Evolutionary conservation across 2,113 vertebrate species (phyloP).

Genomic region (Perognathus longimembris): DNA sequence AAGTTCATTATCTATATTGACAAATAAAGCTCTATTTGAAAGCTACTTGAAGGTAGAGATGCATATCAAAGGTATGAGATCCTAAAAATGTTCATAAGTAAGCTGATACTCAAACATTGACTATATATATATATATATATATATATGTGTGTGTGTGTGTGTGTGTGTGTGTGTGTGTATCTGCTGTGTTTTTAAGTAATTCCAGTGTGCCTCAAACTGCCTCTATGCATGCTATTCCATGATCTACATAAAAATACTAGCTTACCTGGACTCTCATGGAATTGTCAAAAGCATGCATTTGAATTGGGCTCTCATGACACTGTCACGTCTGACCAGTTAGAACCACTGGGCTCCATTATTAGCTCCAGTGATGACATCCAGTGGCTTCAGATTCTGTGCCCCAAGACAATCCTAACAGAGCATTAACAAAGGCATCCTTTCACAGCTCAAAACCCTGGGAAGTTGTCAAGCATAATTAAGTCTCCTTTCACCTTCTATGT

Average conservation of each 20-base stretch:
- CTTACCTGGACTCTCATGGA: background rate
- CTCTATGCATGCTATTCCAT: background rate
- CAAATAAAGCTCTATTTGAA: background rate
- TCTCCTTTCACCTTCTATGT: constrained; percentile 59
- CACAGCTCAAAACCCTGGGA: constrained; percentile 14
- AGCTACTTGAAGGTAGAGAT: background rate
- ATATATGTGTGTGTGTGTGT: too few species aligned
- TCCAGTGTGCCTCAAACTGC: background rate
- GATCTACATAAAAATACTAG: constrained; percentile 5
- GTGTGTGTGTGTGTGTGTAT: too few species aligned
- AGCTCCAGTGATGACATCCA: background rate
- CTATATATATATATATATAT: too few species aligned
- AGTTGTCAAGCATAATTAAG: constrained; percentile 70
- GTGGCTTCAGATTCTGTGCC: background rate
- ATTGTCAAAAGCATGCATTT: background rate
- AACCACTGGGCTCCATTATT: background rate
- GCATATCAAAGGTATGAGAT: background rate
- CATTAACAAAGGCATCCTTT: constrained; percentile 4
- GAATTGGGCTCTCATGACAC: background rate
- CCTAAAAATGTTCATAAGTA: background rate
- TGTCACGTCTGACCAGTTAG: background rate
- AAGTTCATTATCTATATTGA: background rate
- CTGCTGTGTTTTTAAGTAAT: background rate
- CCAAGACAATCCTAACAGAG: background rate
- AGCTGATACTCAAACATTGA: background rate